phyloP scores from a whole-genome alignment of 2,797 vertebrate species.

The Threskiornis aethiopicus region DNA sequence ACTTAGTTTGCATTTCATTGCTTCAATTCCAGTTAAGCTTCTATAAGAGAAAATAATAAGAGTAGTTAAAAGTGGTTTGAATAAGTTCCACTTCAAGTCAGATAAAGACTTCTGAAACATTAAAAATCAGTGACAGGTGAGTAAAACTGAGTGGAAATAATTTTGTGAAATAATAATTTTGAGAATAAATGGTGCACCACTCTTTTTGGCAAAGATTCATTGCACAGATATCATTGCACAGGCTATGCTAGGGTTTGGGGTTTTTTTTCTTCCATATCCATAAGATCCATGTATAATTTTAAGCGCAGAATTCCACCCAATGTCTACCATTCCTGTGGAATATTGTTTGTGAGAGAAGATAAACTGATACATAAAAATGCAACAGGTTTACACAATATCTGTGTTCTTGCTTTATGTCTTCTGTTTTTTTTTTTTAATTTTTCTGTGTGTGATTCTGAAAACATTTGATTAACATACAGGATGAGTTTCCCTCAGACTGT shows the following conservation, averaged over 20 bases:
- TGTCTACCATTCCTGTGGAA: not conserved
- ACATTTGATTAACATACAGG: not conserved
- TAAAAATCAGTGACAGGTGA: not conserved
- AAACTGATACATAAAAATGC: not conserved
- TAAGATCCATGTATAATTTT: not conserved
- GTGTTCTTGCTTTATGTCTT: not conserved
- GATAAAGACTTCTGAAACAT: not conserved
- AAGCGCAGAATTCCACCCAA: not conserved
- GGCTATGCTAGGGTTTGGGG: not conserved
- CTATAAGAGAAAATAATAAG: not conserved
- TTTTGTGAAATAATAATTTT: not conserved
- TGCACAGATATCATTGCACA: not conserved
- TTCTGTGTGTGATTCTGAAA: not conserved
- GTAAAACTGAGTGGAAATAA: not conserved
- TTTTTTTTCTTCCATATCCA: fast-evolving
- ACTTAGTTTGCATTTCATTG: not conserved
- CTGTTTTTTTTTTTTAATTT: not conserved
- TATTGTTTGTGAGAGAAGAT: not conserved
- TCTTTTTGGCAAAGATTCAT: not conserved
- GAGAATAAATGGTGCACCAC: not conserved
- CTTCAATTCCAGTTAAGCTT: not conserved
- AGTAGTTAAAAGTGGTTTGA: not conserved
- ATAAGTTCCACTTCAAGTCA: not conserved
- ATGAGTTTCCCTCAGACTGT: not conserved
- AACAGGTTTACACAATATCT: not conserved